phyloP scores from a whole-genome alignment of 2,113 vertebrate genomes.

The Orientallactaga bullata region DNA sequence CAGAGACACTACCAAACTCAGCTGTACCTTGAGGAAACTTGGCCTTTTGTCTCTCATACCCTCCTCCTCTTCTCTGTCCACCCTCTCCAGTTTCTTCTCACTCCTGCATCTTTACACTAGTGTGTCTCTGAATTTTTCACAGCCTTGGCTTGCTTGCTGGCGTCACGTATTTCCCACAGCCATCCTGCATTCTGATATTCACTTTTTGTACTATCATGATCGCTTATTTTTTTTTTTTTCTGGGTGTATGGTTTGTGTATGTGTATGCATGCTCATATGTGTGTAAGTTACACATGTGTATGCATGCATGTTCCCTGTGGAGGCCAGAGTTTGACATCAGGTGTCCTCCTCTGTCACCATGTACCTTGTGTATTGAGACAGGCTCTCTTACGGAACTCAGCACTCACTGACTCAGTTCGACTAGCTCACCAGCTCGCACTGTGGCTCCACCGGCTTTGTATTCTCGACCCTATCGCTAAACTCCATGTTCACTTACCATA shows the following conservation, averaged over 20 bases:
- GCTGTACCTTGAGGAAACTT: neutral
- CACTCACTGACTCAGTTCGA: too few species aligned
- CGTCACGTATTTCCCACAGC: neutral
- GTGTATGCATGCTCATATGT: too few species aligned
- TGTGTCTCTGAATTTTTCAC: neutral
- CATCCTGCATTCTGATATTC: neutral
- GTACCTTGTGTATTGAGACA: too few species aligned
- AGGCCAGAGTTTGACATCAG: too few species aligned
- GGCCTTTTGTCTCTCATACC: accelerated
- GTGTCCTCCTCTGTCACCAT: too few species aligned
- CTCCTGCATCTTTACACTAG: neutral
- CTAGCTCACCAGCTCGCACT: too few species aligned
- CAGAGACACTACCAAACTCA: neutral
- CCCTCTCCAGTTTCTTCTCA: neutral
- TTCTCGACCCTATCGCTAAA: neutral
- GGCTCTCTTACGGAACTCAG: too few species aligned
- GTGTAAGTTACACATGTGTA: too few species aligned
- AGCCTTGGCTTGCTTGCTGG: neutral
- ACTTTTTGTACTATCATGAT: neutral
- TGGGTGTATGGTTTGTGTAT: too few species aligned
- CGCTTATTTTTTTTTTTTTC: neutral
- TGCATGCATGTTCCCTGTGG: too few species aligned
- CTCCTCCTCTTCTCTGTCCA: neutral
- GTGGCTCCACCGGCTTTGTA: too few species aligned
- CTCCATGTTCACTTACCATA: neutral